These are phyloP conservation scores for Enteromius unitaeniatus DNA, from an alignment of 2,797 vertebrate species.

Conservation along the genomic window DNA sequence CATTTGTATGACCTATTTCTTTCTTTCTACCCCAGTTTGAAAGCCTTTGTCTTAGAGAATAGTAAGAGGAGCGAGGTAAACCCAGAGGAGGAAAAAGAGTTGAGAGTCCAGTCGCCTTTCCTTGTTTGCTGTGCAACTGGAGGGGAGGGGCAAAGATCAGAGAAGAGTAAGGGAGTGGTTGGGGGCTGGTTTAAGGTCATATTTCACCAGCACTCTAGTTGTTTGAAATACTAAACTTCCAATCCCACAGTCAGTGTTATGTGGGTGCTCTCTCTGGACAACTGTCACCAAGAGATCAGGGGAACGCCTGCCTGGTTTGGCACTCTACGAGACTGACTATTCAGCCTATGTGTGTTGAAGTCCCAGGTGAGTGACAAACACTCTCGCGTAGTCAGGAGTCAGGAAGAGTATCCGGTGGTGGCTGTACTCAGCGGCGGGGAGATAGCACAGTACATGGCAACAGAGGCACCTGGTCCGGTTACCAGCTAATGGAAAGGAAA, in stretches of 20 bases:
- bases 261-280: slow-evolving; percentile 45
- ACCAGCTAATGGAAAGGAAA: slow-evolving; percentile 10
- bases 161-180: slow-evolving; percentile 41
- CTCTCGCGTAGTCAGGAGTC: background rate
- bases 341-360: slow-evolving; percentile 22
- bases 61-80: slow-evolving; percentile 16
- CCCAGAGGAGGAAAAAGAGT: slow-evolving; percentile 29
- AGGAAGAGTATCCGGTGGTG: slow-evolving; percentile 14
- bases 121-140: slow-evolving; percentile 42
- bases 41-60: slow-evolving; percentile 19
- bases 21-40: background rate
- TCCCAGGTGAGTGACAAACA: slow-evolving; percentile 51
- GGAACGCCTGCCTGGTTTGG: background rate
- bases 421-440: slow-evolving; percentile 1
- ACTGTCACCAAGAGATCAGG: slow-evolving; percentile 14
- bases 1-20: background rate
- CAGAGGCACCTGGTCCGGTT: slow-evolving; percentile 18
- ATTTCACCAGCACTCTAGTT: slow-evolving; percentile 57
- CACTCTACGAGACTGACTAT: background rate
- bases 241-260: slow-evolving; percentile 37
- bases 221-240: slow-evolving; percentile 60
- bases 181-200: slow-evolving; percentile 52
- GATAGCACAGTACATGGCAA: background rate
- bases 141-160: slow-evolving; percentile 56
- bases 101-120: slow-evolving; percentile 16